Conservation (phyloP, 1,140 invertebrate species). For the Neodiprion fabricii region DNA sequence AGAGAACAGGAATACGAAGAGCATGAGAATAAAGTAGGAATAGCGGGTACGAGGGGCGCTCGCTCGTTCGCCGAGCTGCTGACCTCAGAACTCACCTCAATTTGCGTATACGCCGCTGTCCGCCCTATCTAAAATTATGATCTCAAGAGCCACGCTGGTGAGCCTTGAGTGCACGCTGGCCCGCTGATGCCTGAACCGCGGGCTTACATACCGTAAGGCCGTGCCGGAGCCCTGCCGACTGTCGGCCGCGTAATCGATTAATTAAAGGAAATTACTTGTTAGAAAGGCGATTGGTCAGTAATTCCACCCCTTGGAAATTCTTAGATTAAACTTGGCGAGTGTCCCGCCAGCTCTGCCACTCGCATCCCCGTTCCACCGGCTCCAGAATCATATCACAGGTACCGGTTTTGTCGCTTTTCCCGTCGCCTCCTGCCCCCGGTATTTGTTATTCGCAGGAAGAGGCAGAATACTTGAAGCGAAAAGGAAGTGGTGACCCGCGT, state of each 20-base stretch:
- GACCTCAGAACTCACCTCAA: slow-evolving; percentile 64
- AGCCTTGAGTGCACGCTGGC: slow-evolving; percentile 16
- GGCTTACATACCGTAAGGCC: neutral
- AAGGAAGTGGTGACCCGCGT: too few relatives aligned
- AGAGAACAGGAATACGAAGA: neutral
- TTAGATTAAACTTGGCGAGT: too few relatives aligned
- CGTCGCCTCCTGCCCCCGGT: too few relatives aligned
- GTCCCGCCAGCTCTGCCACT: too few relatives aligned
- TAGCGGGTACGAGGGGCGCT: slow-evolving; percentile 9
- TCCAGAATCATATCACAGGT: too few relatives aligned
- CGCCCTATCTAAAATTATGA: slow-evolving; percentile 62
- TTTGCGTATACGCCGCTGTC: slow-evolving; percentile 60
- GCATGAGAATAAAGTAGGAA: neutral
- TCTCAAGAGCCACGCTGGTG: slow-evolving; percentile 49
- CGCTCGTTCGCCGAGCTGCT: slow-evolving; percentile 45
- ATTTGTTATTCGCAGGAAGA: too few relatives aligned
- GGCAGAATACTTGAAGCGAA: too few relatives aligned
- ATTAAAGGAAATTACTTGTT: slow-evolving; percentile 41
- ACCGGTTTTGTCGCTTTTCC: too few relatives aligned
- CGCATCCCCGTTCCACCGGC: too few relatives aligned
- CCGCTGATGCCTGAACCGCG: slow-evolving; percentile 16
- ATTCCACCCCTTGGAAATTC: neutral
- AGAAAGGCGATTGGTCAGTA: slow-evolving; percentile 37
- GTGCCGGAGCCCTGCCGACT: slow-evolving; percentile 1
- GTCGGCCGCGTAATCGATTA: slow-evolving; percentile 44